Conservation (phyloP, 2,888 invertebrate genomes). For the Byasa hedistus region DNA sequence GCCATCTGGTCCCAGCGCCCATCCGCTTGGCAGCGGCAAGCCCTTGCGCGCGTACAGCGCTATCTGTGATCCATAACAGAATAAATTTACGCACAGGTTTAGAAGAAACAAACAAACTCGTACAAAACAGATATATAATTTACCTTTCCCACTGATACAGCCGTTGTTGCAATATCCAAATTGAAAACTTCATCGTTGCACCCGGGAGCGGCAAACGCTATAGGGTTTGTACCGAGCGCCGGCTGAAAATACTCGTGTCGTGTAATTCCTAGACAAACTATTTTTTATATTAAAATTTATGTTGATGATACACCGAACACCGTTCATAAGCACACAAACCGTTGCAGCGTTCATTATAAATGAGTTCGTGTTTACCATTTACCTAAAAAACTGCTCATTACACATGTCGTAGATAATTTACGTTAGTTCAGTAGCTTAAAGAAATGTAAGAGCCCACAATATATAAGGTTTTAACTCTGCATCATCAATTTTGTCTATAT, state of each 20-base stretch:
- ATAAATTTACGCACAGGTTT: background rate
- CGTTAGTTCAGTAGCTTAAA: too few relatives aligned
- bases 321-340: too few relatives aligned
- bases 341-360: too few relatives aligned
- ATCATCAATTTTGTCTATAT: too few relatives aligned
- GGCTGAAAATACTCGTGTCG: slow-evolving; percentile 65
- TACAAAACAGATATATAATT: slow-evolving; percentile 13
- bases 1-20: slow-evolving; percentile 88
- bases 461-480: too few relatives aligned
- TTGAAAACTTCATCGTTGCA: slow-evolving; percentile 87
- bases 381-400: too few relatives aligned
- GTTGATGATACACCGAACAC: background rate
- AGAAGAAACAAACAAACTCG: background rate
- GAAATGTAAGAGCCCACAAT: too few relatives aligned
- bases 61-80: slow-evolving; percentile 44
- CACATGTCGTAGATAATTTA: too few relatives aligned
- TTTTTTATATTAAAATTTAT: background rate
- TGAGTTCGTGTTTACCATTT: too few relatives aligned
- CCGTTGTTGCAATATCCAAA: slow-evolving; percentile 97
- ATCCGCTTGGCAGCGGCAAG: slow-evolving; percentile 88
- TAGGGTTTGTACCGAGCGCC: slow-evolving; percentile 93
- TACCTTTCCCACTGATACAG: slow-evolving; percentile 95
- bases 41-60: slow-evolving; percentile 87
- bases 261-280: background rate
- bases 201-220: slow-evolving; percentile 89